Evolutionary conservation across 1,140 invertebrate species (phyloP), one percentile per base, ranked within the genome.

Genomic region (Bemisia tabaci): DNA sequence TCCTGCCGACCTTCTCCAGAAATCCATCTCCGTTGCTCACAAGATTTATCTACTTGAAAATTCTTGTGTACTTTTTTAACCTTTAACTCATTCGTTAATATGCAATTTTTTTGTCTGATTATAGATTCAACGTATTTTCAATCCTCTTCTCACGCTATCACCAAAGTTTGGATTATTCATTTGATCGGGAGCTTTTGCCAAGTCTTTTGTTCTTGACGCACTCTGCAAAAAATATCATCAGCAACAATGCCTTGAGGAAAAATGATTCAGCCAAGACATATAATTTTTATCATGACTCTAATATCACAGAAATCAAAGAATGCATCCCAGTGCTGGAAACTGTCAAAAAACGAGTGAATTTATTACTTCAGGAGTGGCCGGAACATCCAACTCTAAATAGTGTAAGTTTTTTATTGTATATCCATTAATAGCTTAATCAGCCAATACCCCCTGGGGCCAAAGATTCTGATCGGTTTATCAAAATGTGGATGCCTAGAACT

Each of bases 221-320:
- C 9, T 61, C 60, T 22, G 65, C 68, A 22, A 62, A 63, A 2
- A 69, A 67, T 25, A 62, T 65, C 24, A 5, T 48, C 17, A 48
- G 33, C 17, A 48, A 48, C 17, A 48, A 48, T 17, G 33, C 33
- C 5, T 48, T 48, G 33, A 48, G 17, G 5, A 48, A 48, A 17
- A 48, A 48, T 9, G 33, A 9, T 17, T 17, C 17, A 2, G n/a
- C 60, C 5, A 68, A 65, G 25, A 21, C 70, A 63, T 81, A 84
- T 69, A 88, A 98, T 77, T 92, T 97, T 73, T 98, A 99, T 75
- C 85, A 84, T 70, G 91, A 95, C 70, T 76, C 88, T 0, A 91
- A 95, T 77, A 81, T 94, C 0, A 76, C 82, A 0, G 89, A 96
- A 79, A 85, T 89, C 0, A 81, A 86, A 59, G 80, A 85, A 39